Evolutionary conservation across 2,797 vertebrate species (phyloP).

Genomic region (Agapornis canus): DNA sequence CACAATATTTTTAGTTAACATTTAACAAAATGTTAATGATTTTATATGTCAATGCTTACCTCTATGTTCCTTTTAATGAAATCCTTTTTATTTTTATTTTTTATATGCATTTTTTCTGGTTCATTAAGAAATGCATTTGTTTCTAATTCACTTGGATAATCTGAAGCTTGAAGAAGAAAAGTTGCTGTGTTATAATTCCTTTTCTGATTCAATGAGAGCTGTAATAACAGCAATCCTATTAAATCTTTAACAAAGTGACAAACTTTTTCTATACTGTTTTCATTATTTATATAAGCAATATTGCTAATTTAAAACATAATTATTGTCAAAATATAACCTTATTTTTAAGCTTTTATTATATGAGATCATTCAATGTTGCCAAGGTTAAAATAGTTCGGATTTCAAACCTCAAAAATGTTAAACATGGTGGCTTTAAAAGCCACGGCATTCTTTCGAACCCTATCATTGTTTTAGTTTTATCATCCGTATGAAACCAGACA

Average conservation of each 20-base stretch:
- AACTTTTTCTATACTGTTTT: background rate
- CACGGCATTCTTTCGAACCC: conserved; percentile 26
- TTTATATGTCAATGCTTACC: conserved; percentile 79
- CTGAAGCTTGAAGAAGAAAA: conserved; percentile 55
- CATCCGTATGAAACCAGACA: conserved; percentile 52
- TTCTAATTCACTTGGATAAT: conserved; percentile 61
- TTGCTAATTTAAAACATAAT: background rate
- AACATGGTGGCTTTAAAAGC: conserved; percentile 14
- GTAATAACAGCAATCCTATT: background rate
- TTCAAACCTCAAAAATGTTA: conserved; percentile 57
- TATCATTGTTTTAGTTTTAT: conserved; percentile 16
- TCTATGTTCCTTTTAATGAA: conserved; percentile 92
- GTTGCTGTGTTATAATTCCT: background rate
- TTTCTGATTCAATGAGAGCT: background rate
- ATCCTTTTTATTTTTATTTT: conserved; percentile 78
- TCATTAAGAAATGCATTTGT: conserved; percentile 43
- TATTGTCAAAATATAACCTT: background rate
- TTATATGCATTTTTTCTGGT: conserved; percentile 39
- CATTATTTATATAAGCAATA: background rate
- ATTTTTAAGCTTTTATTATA: background rate
- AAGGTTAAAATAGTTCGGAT: conserved; percentile 17
- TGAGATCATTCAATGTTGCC: background rate
- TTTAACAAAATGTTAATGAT: background rate
- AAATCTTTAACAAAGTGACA: background rate
- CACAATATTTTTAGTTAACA: background rate